Base-by-base conservation (phyloP, 2,797 vertebrate genomes). In the Acanthis flammea region DNA sequence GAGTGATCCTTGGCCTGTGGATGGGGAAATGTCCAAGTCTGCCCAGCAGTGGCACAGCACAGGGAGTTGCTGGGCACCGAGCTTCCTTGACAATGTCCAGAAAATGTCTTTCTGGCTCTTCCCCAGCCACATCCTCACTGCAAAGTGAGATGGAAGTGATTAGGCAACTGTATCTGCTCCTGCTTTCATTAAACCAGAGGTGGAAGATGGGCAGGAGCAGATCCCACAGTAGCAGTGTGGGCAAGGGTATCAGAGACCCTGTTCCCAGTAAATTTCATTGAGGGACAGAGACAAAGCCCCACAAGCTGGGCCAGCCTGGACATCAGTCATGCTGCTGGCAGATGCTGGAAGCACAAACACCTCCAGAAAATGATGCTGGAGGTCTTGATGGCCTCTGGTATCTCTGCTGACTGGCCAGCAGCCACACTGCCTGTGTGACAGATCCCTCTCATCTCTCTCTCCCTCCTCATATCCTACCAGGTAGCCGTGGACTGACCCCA, bases 1-100 rank as follows among this genome's bases (percentile, higher is more conserved):
- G 37, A 68, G 23, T 1, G 3, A 58, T 72, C 24, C 61, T 24
- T 55, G 68, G 16, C 21, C 33, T 0, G 0, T 0, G 3, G 9
- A 45, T 75, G 37, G n/a, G 61, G 31, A 30, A 37, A 31, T 8
- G 28, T 47, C 63, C 37, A 50, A 81, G 14, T 0, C 3, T 11
- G n/a, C n/a, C 61, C 19, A 19, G 24, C 41, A 58, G 12, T n/a
- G 63, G 6, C 25, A 35, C 1, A 2, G 58, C n/a, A 66, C 19
- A 50, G 35, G 24, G 30, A 37, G 12, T 4, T 85, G 30, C 45
- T 53, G 42, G 39, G 7, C n/a, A 30, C 0, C 82, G 86, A 90
- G 12, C 10, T 48, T 76, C 25, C 42, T 22, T 72, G 22, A 4
- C 51, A 71, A 30, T 3, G 1, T 54, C 45, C 28, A n/a, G 37